Base-by-base conservation (phyloP, 1,140 invertebrate genomes). In the Geopemphigus sp. region DNA sequence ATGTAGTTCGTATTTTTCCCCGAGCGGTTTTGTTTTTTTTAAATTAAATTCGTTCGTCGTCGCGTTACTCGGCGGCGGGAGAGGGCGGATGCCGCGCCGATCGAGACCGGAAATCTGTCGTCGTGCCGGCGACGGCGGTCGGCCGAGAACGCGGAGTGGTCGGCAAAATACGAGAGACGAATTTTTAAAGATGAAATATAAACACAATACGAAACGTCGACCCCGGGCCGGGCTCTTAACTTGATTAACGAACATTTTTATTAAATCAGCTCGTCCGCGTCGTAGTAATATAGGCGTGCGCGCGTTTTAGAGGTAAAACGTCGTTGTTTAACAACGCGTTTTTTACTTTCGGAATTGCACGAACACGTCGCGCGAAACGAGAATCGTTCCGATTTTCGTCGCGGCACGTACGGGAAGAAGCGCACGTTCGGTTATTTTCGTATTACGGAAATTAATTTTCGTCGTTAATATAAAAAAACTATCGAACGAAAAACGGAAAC, bases 1-100 rank as follows among this genome's bases (percentile, higher is more conserved):
- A n/a, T n/a, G 19, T 56, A n/a, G n/a, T n/a, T n/a, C 11, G 19
- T n/a, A 15, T 68, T 5, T 22, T 47, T 17, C 22, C 12, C n/a
- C 64, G n/a, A 47, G 39, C 2, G 39, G 39, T 68, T 68, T 47
- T 14, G n/a, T n/a, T n/a, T n/a, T n/a, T n/a, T n/a, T 68, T 47
- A 68, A 68, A 68, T 68, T 22, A 68, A 68, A 68, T 68, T 68
- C n/a, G 39, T 24, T 45, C 32, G n/a, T n/a, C n/a, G n/a, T 24
- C 1, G 1, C 39, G n/a, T 68, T 68, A 39, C n/a, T 47, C 64
- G 32, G 32, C 8, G 3, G 32, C 32, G 32, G 8, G 3, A 8
- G 3, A 39, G 32, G 32, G 8, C 32, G 32, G 3, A 8, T 8
- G 32, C 3, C 8, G 32, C 0, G 29, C 1, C 32, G 19, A 45